Evolutionary conservation across 2,888 invertebrate genomes (phyloP), one percentile per base, ranked within the genome.

Genomic region (Platynereis dumerilii): DNA sequence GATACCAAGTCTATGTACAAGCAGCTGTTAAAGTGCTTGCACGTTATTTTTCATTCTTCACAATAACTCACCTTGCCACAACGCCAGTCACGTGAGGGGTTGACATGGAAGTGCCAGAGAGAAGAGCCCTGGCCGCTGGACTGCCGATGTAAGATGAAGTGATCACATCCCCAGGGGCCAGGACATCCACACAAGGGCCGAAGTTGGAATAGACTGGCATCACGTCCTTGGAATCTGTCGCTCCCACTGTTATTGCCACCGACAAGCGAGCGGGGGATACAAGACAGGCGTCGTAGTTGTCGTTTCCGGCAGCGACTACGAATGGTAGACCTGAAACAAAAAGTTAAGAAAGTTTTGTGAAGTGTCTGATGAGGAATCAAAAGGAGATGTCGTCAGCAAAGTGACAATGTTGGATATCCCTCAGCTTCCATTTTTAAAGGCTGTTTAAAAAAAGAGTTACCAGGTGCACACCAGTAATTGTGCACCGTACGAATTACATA

Each of bases 161-260:
- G n/a, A 68, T 55, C 7, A 28, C 17, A 15, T 55, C 66, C 1
- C 68, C 68, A 1, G 68, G 68, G 20, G 66, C 66, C 5, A 68
- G 27, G 17, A 68, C 55, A 56, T 68, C 68, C 22, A 68, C 66
- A 54, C 68, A 68, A 2, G 54, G 27, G n/a, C 68, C 68, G 27
- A 28, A 64, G 58, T 68, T 68, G 24, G 63, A 60, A 54, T 58
- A 66, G 17, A 28, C 15, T 17, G 63, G 54, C 10, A 64, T 29
- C 7, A 22, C 28, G 44, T 66, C 66, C 3, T 34, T 22, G 15
- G 24, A 29, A 48, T 53, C 44, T 15, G 42, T 58, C 5, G 67
- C 52, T 2, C 58, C 67, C 3, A 64, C 67, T 1, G 69, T 67
- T 15, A 64, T 64, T 1, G 61, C 61, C 10, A 42, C 61, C 10